Evolutionary conservation across 2,888 invertebrate species (phyloP), one percentile per base, ranked within the genome.

Genomic region (Troilus luridus): DNA sequence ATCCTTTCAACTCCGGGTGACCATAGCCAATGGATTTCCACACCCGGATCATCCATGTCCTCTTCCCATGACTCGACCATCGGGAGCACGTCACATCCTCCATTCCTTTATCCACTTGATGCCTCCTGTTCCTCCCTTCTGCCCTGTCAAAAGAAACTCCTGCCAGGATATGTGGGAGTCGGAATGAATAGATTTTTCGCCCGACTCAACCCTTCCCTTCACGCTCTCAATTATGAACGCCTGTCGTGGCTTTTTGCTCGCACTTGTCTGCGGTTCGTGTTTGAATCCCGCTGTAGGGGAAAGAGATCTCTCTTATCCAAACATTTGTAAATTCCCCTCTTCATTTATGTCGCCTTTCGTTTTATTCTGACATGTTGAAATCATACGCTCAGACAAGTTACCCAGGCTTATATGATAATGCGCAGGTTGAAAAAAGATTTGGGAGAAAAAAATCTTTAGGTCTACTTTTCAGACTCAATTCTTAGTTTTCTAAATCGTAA

Each of bases 171-270:
- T 85, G 85, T 56, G 85, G 9, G 85, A 85, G 56, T 56, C 56
- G 12, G 85, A 85, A 56, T 85, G 85, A 85, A 85, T 85, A 85
- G 85, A 85, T 85, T 85, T 85, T 85, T 85, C 85, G 85, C 85
- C 85, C n/a, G 11, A n/a, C 14, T 85, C 85, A 85, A 85, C 85
- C 72, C 72, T 77, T 41, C 85, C 72, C 72, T 77, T 41, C 17
- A 56, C 85, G 56, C 85, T 85, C 85, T 85, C 56, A 21, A 85
- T 85, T 85, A 85, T 85, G 85, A 85, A 85, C 85, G 85, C 85
- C 56, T 85, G 85, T 85, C 85, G 85, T 56, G 11, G 1, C 85
- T 85, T 85, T 85, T 85, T 85, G 85, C 85, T n/a, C 56, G 21
- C 21, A 21, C 12, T 85, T 85, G 85, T 85, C 85, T 85, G 85